Base-by-base conservation (phyloP, 1,140 invertebrate genomes). In the Papilio aristodemus region DNA sequence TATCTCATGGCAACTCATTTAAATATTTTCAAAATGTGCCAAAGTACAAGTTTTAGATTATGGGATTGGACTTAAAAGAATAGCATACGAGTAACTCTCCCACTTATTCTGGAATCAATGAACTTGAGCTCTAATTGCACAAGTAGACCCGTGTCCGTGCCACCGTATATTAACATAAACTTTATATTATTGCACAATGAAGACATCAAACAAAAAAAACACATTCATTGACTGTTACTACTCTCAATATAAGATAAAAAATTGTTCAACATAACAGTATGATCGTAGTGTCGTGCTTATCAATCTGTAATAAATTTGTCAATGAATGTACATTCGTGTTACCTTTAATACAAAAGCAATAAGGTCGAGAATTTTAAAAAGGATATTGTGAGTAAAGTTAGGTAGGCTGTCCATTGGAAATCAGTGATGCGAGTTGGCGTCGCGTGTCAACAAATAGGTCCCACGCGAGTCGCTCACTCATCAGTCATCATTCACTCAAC, bases 361-460 rank as follows among this genome's bases (percentile, higher is more conserved):
- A 75, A 54, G 17, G 71, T 41, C 22, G 17, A 37, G 37, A 67
- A 43, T 71, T 1, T 27, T 17, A 11, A 8, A 17, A 19, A 41
- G 7, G 43, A 68, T 63, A 11, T 66, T 46, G 25, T 17, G n/a
- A 10, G 19, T 11, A 25, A 46, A 54, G 10, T 62, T 46, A 27
- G 69, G 39, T 38, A 32, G 58, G 57, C 41, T 60, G 13, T 69
- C 59, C 41, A 72, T 81, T 76, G 27, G 57, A 46, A 68, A 27
- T 66, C 71, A 78, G 67, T 63, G 75, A 79, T 69, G 73, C 70
- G 77, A 70, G 72, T 27, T 73, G 57, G 74, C 66, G 73, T 76
- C 80, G 76, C 78, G 80, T 81, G 80, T 81, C 80, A 77, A 79
- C 72, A 75, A 76, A 75, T 81, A 71, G 72, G 70, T 81, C 80